Evolutionary conservation across 2,113 vertebrate species (phyloP), one percentile per base, ranked within the genome.

Genomic region (human (Homo sapiens)): DNA sequence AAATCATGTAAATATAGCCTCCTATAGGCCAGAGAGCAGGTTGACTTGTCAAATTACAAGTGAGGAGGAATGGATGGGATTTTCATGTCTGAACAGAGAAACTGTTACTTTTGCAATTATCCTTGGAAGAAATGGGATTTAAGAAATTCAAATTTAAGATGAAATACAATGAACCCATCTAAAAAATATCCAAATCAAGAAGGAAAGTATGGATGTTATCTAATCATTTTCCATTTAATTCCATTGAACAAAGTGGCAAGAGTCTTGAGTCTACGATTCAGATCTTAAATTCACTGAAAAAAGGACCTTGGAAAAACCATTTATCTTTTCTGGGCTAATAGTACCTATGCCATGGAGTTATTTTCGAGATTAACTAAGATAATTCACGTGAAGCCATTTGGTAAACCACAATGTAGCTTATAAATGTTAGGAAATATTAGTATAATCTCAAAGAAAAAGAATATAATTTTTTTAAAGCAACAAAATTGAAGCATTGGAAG

Each of bases 391-490:
- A 93, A 72, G 8, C 43, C 5, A 61, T 91, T 85, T 89, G 22
- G 22, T 92, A 57, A 84, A 59, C 48, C 17, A 38, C 61, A 55
- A n/a, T 45, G 14, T 50, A 35, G 64, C 12, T 72, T 61, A 72
- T 35, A 25, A 81, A 38, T 64, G 0, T 89, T 89, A 48, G 90
- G 22, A 85, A 85, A 75, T 80, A 38, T 75, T 91, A 78, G 35
- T 59, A 61, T 72, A 85, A 80, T 95, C 17, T 81, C 73, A 82
- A 73, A 86, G 50, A 61, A 73, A 5, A 59, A 43, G 8, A 55
- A 23, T 73, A n/a, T 76, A 57, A 79, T 92, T 89, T 83, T 93
- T 89, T 48, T 64, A 64, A 80, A 90, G n/a, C 18, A 75, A 88
- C 2, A 94, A 40, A 79, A 57, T 80, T 78, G 45, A 32, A 94